Evolutionary conservation across 2,797 vertebrate species (phyloP), one percentile per base, ranked within the genome.

Genomic region (Margarornis squamiger): DNA sequence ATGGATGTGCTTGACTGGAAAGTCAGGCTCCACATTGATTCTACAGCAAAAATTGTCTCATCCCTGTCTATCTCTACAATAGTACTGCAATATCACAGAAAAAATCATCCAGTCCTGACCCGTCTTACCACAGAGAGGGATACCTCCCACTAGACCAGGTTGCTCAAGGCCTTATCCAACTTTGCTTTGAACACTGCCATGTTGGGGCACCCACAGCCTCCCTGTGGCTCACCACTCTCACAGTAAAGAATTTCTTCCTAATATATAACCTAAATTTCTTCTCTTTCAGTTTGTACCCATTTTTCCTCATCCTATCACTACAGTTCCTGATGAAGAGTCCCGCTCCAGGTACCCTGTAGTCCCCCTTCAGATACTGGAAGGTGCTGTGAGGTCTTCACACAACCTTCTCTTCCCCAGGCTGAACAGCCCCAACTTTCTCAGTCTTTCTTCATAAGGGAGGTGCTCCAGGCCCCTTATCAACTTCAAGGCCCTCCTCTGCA

Each of bases 381-480:
- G 30, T 80, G 5, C 9, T 39, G 34, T 18, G 7, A 6, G 21
- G 9, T 41, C 8, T 81, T 12, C 39, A 55, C 23, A 3, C 0
- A 2, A 68, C 13, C 22, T 34, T 54, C 23, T 45, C 19, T 79
- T 73, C 30, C 36, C 30, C 54, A 22, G 6, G 7, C 14, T 54
- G 48, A 62, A 20, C 19, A 48, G 12, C 18, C 43, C 8, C 18
- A 55, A 5, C 1, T 39, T 77, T 39, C 13, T 34, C 43, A 29
- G 9, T 4, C 20, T 45, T 7, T 70, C 23, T 39, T 63, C 1
- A 0, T 15, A 51, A 13, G 6, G 2, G 4, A n/a, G 29, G 4
- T 76, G 5, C 16, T 71, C 36, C 3, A 5, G 20, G 14, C 23
- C 9, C 63, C 36, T 63, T 13, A 27, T 3, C 29, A 83, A 34